phyloP scores from a whole-genome alignment of 1,140 invertebrate genomes.

The Thaumatotibia leucotreta region DNA sequence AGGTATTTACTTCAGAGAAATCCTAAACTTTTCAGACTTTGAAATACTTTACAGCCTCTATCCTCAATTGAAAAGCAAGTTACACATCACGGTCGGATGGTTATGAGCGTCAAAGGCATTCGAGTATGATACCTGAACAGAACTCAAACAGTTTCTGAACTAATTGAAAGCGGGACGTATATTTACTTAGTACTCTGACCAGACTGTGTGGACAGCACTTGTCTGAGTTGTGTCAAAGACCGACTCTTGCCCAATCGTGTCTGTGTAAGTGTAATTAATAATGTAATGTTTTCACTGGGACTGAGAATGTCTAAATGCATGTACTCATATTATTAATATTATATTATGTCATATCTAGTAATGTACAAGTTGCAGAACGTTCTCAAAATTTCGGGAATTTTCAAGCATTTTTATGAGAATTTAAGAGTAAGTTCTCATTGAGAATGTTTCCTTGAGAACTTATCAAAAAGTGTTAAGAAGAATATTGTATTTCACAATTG shows the following conservation, averaged over 20 bases:
- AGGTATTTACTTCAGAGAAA: too few relatives aligned
- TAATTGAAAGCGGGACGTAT: conserved; percentile 54
- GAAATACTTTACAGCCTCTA: background rate
- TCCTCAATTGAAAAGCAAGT: conserved; percentile 25
- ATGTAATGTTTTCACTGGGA: too few relatives aligned
- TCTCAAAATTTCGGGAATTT: too few relatives aligned
- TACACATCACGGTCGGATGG: conserved; percentile 34
- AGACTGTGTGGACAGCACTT: conserved; percentile 55
- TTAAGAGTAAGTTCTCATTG: too few relatives aligned
- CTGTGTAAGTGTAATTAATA: background rate
- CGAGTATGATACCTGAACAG: conserved; percentile 49
- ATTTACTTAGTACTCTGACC: conserved; percentile 55
- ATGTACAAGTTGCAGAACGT: too few relatives aligned
- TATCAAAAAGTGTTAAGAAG: too few relatives aligned
- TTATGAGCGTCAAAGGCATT: conserved; percentile 56
- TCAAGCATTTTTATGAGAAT: too few relatives aligned
- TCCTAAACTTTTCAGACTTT: conserved; percentile 1
- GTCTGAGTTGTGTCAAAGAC: conserved; percentile 57
- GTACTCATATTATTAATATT: too few relatives aligned
- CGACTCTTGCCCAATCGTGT: background rate
- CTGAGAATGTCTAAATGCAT: too few relatives aligned
- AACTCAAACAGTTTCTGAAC: conserved; percentile 50
- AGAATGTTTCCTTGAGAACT: too few relatives aligned
- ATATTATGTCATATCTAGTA: too few relatives aligned
- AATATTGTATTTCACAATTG: too few relatives aligned